Evolutionary conservation across 2,113 vertebrate species (phyloP).

Genomic region (Ptychochromis oligacanthus): DNA sequence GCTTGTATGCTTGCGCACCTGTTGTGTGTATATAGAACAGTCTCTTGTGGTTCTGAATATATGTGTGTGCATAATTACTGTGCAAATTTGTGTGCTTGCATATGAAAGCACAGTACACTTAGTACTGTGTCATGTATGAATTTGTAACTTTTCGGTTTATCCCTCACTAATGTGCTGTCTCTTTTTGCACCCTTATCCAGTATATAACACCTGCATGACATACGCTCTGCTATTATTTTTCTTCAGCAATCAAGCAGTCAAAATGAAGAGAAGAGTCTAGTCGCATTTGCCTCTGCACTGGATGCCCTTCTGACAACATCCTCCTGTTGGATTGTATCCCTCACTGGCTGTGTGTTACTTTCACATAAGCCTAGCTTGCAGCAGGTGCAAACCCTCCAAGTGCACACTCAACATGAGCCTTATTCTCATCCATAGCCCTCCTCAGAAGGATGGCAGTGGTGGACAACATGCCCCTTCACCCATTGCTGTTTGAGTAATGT

Average conservation of each 20-base stretch:
- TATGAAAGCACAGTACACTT: neutral
- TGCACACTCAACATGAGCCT: neutral
- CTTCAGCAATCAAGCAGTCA: neutral
- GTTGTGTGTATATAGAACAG: neutral
- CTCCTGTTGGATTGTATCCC: neutral
- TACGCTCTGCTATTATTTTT: neutral
- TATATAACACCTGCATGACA: neutral
- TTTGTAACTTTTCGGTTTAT: neutral
- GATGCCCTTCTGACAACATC: neutral
- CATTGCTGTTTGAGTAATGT: neutral
- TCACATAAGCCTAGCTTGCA: neutral
- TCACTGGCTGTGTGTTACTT: neutral
- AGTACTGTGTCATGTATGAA: neutral
- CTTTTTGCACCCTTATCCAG: neutral
- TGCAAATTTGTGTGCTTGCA: neutral
- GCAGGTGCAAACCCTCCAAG: neutral
- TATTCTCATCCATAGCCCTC: neutral
- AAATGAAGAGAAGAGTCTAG: neutral
- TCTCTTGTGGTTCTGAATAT: neutral
- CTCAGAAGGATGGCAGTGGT: neutral
- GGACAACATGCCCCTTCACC: neutral
- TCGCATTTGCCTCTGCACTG: neutral
- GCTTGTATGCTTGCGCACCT: constrained; percentile 2
- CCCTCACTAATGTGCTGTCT: neutral
- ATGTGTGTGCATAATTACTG: neutral